A percentile compares a stretch with the other conserved stretches of the same genome.
Conservation (phyloP, 2,888 invertebrate genomes). For the Noctua comes region DNA sequence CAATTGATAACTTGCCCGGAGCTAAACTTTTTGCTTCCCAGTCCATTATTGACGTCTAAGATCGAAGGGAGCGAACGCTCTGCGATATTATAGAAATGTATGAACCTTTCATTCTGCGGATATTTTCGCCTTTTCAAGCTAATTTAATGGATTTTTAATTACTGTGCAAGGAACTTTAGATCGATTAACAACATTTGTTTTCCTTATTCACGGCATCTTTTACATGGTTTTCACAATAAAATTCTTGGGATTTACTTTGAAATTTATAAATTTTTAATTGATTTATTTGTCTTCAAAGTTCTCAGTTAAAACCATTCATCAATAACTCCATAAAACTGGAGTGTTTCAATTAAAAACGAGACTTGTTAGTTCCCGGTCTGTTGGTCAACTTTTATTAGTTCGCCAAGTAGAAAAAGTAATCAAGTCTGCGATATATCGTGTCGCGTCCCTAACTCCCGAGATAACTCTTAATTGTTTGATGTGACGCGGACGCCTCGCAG, state of each 20-base stretch:
- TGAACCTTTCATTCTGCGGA: conserved; percentile 71
- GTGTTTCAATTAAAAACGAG: conserved; percentile 84
- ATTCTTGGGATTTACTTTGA: neutral
- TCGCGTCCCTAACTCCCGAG: conserved; percentile 76
- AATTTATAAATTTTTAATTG: neutral
- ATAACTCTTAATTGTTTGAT: conserved; percentile 86
- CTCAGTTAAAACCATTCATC: conserved; percentile 41
- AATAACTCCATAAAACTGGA: conserved; percentile 49
- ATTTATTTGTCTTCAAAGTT: neutral
- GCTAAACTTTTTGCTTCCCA: conserved; percentile 84
- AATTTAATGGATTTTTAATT: conserved; percentile 68
- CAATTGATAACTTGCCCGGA: conserved; percentile 86
- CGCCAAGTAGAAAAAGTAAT: conserved; percentile 85
- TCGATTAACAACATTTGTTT: conserved; percentile 37
- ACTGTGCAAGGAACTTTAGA: conserved; percentile 44
- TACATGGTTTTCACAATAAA: conserved; percentile 20
- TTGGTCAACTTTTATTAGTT: conserved; percentile 88
- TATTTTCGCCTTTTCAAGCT: conserved; percentile 65
- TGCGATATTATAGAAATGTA: conserved; percentile 69
- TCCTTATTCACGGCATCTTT: conserved; percentile 35
- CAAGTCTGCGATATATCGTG: conserved; percentile 84
- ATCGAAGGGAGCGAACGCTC: conserved; percentile 73
- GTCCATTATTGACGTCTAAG: conserved; percentile 83
- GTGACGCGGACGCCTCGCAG: conserved; percentile 76
- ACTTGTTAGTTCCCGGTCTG: conserved; percentile 77